A percentile compares a stretch with the other conserved stretches of the same genome.
Evolutionary conservation across 2,888 invertebrate species (phyloP).

Genomic region (Pandemis cinnamomeana): DNA sequence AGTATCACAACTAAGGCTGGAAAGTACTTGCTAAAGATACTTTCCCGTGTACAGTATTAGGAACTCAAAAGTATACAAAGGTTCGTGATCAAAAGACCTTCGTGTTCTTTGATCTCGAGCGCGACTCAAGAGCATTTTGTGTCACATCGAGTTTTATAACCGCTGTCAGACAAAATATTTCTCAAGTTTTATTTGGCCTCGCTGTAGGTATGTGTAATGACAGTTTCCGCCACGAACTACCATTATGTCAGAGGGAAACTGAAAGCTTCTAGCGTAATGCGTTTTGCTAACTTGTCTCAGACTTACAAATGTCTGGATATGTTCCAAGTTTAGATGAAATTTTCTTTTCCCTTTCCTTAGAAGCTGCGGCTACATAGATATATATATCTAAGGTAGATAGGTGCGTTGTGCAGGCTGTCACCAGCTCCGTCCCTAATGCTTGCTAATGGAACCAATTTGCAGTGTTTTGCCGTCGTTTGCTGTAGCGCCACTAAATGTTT

Average conservation of each 20-base stretch:
- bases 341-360: conserved; percentile 29
- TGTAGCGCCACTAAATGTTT: conserved; percentile 43
- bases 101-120: conserved; percentile 29
- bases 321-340: conserved; percentile 29
- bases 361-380: conserved; percentile 2
- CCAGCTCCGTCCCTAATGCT: conserved; percentile 57
- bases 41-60: neutral
- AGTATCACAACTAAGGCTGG: neutral
- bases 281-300: conserved; percentile 13
- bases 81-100: conserved; percentile 34
- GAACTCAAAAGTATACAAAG: conserved; percentile 23
- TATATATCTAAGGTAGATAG: conserved; percentile 9
- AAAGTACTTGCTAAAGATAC: neutral
- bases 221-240: conserved; percentile 12
- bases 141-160: conserved; percentile 34
- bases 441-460: conserved; percentile 73
- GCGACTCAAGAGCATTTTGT: conserved; percentile 28
- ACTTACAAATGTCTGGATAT: conserved; percentile 31
- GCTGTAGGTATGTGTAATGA: conserved; percentile 3
- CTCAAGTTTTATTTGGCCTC: conserved; percentile 10
- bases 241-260: conserved; percentile 8
- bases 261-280: conserved; percentile 24
- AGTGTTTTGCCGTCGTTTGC: conserved; percentile 59
- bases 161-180: conserved; percentile 16
- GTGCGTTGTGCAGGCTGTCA: conserved; percentile 26